Evolutionary conservation across 2,888 invertebrate genomes (phyloP), one percentile per base, ranked within the genome.

Genomic region (Neoascia interrupta): DNA sequence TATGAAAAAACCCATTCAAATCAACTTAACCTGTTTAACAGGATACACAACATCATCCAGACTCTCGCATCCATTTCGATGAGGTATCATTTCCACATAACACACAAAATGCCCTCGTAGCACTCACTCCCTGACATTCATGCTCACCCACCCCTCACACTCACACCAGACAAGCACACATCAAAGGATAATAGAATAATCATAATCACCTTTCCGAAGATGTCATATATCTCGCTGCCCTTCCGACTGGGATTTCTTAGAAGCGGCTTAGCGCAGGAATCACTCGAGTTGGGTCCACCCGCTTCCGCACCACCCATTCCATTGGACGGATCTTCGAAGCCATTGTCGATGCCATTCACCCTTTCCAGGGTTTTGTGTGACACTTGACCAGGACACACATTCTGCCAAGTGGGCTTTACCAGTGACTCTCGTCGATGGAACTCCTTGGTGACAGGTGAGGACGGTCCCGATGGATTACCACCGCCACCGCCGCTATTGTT

Each of bases 391-490:
- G 88, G 88, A 1, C 86, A 86, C 23, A 88, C 88, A 81, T 88
- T 87, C 83, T 88, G 89, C 88, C 88, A 89, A 28, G 89, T 89
- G 37, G 88, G 88, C 70, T 89, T 89, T 16, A 88, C 88, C 69
- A 89, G 72, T 0, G 89, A 89, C 41, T 89, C 88, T 8, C 88
- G 85, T 0, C 89, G 84, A 76, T 70, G 84, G 75, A 82, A 51
- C 43, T 81, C 68, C 34, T 61, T 73, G 34, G 1, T 82, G 82
- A 74, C 54, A 16, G 76, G 79, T 23, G 61, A 74, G n/a, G 66
- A 54, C 2, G 61, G 64, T 49, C 43, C 45, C 19, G 60, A 23
- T 53, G 56, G 43, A 45, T 61, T 53, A 28, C 36, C 47, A 34
- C 56, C 47, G 10, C 61, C 26, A 47, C 68, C 41, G 28, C 68